Evolutionary conservation across 2,113 vertebrate species (phyloP).

Genomic region (Mugil cephalus): DNA sequence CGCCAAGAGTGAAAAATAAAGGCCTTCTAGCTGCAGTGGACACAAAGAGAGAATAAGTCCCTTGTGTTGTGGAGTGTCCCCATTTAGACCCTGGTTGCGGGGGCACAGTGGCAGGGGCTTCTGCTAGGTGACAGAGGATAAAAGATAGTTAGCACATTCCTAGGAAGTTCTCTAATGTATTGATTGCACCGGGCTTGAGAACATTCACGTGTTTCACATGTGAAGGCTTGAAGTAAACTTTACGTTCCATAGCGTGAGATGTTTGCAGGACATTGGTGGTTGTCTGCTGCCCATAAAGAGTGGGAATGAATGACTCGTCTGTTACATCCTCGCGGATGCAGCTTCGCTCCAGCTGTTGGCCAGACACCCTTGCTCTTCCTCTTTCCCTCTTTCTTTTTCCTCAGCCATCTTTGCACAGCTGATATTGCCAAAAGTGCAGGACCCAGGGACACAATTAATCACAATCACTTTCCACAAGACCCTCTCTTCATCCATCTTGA

Average conservation of each 20-base stretch:
- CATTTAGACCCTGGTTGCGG: constrained; percentile 36
- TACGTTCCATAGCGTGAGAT: neutral
- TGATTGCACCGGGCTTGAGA: neutral
- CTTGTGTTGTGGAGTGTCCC: constrained; percentile 60
- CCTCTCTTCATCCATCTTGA: neutral
- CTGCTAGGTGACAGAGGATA: neutral
- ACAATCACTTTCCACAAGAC: constrained; percentile 14
- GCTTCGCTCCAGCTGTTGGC: constrained; percentile 67
- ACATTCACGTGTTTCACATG: neutral
- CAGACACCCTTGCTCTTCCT: constrained; percentile 34
- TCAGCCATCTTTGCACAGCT: constrained; percentile 51
- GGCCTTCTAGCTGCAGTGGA: constrained; percentile 21
- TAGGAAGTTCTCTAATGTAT: neutral
- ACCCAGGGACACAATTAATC: constrained; percentile 36
- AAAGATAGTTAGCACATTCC: neutral
- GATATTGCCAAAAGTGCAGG: constrained; percentile 33
- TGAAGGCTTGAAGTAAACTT: neutral
- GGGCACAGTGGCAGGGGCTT: constrained; percentile 25
- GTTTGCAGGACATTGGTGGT: constrained; percentile 7
- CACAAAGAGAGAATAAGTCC: constrained; percentile 57
- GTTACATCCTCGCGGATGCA: constrained; percentile 35
- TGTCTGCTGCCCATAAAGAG: constrained; percentile 20
- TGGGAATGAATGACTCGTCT: constrained; percentile 50
- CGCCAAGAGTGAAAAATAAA: constrained; percentile 53
- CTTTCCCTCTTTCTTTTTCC: constrained; percentile 7